phyloP scores from a whole-genome alignment of 2,888 invertebrate species.

The Nephrotoma flavescens region DNA sequence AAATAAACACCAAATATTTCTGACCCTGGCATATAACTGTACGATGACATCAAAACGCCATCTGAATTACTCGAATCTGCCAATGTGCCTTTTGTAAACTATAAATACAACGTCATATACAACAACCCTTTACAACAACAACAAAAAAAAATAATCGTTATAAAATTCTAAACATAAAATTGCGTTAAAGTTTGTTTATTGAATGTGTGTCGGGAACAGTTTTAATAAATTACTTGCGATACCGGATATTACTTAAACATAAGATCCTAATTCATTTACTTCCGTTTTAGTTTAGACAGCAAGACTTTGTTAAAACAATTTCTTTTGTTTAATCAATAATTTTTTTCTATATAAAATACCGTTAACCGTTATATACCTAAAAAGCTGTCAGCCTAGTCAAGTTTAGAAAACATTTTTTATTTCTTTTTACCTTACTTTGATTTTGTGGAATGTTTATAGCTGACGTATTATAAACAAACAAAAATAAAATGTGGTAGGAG shows the following conservation, averaged over 20 bases:
- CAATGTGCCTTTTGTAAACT: no score
- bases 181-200: not conserved
- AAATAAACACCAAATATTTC: no score
- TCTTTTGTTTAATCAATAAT: not conserved
- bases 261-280: not conserved
- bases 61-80: no score
- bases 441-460: not conserved
- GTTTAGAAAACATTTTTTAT: not conserved
- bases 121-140: no score
- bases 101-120: no score
- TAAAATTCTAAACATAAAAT: no score
- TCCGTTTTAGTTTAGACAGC: not conserved
- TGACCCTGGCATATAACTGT: no score
- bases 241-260: not conserved
- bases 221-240: not conserved
- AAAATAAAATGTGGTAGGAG: not conserved
- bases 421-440: not conserved
- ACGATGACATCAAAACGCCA: no score
- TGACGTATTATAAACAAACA: not conserved
- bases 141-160: no score
- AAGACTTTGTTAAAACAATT: not conserved
- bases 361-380: not conserved
- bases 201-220: not conserved
- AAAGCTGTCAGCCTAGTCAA: not conserved
- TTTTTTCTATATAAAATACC: not conserved